Evolutionary conservation across 1,140 invertebrate genomes (phyloP).

Genomic region (Caenorhabditis tropicalis): DNA sequence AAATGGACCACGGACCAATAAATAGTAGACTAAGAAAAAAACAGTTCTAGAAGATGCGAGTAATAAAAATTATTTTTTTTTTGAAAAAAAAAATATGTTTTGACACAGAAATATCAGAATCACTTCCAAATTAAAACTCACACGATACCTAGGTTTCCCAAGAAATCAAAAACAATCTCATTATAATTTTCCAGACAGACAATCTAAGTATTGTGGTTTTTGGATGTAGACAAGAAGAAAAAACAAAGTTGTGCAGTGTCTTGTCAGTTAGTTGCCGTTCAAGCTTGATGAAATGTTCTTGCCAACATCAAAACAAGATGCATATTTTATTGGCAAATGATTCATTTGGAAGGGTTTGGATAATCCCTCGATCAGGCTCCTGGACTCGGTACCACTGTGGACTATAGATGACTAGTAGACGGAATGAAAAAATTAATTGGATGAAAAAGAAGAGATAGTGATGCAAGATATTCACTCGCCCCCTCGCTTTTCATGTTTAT

Average conservation of each 20-base stretch:
- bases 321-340: constrained; percentile 4
- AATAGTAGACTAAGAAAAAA: background rate
- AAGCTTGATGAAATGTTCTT: background rate
- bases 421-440: constrained; percentile 13
- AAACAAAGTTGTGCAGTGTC: background rate
- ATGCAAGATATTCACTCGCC: constrained; percentile 6
- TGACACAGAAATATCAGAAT: too few relatives aligned
- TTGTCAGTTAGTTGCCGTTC: constrained; percentile 10
- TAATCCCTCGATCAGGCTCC: background rate
- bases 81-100: too few relatives aligned
- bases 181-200: background rate
- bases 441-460: background rate
- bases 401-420: background rate
- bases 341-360: background rate
- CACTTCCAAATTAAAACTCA: too few relatives aligned
- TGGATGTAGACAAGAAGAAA: background rate
- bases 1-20: background rate
- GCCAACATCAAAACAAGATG: constrained; percentile 22
- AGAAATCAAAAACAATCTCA: too few relatives aligned
- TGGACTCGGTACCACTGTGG: background rate
- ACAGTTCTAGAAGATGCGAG: background rate
- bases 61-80: background rate
- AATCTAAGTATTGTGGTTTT: background rate
- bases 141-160: too few relatives aligned
- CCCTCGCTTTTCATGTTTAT: background rate